Base-by-base conservation (phyloP, 2,797 vertebrate genomes). In the Microctenopoma lineatum region DNA sequence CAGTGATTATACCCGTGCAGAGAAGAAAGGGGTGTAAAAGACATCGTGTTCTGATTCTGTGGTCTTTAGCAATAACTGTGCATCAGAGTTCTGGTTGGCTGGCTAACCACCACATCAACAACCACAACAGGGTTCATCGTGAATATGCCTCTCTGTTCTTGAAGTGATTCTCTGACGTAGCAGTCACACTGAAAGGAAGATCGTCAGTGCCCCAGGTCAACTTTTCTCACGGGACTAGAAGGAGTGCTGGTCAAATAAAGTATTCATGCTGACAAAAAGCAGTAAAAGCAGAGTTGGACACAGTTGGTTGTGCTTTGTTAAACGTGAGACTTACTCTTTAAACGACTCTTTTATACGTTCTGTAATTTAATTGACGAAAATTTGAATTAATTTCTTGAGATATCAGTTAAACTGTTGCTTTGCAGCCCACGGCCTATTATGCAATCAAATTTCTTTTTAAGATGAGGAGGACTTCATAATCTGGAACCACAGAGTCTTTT, bases 371-470 rank as follows among this genome's bases (percentile, higher is more conserved):
- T 9, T 36, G 10, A 36, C 11, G 8, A 11, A 36, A 38, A 11
- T 11, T 38, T 3, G 36, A 5, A 2, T 11, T 12, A 38, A 38
- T 29, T 63, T 44, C 41, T 16, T 7, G 1, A 16, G 16, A 7
- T 44, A 5, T 44, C 14, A 7, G 13, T 12, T 41, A 41, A 41
- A 41, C 38, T 41, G 13, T 14, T 41, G 3, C 4, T 38, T 41
- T 41, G 58, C 7, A 39, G 18, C 1, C 32, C 25, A 38, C 21
- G 27, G 41, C 25, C 21, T 41, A 16, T 14, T 38, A 32, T 36
- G 50, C 2, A 56, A 27, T 44, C 14, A 58, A 58, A n/a, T 41
- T n/a, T 61, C 25, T 38, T 38, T 4, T 69, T 61, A 66, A 41
- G 25, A 51, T 27, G 18, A 14, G 16, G 44, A 44, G 10, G 25